Percentiles rank a stretch among this genome's conserved stretches.
Evolutionary conservation across 2,888 invertebrate genomes (phyloP).

Genomic region (Lithophane socia): DNA sequence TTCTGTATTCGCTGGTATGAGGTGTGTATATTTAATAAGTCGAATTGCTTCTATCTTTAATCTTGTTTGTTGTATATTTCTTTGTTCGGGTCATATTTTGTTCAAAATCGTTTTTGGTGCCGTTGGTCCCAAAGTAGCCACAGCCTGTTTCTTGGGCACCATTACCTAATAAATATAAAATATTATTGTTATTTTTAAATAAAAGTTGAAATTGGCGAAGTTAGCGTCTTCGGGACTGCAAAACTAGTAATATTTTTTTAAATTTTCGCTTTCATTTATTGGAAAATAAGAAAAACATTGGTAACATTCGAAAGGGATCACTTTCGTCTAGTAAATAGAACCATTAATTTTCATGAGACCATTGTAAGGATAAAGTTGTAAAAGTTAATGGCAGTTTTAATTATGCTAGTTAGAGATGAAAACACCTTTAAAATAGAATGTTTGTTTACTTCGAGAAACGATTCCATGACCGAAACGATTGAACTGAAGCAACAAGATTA

Average conservation of each 20-base stretch:
- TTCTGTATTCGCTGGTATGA: conserved; percentile 26
- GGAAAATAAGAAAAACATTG: neutral
- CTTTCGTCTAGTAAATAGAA: neutral
- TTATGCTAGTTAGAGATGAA: neutral
- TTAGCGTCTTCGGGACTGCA: too few species aligned
- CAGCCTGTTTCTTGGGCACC: too few species aligned
- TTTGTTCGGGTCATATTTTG: neutral
- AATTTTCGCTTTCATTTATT: neutral
- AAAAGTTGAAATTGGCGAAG: too few species aligned
- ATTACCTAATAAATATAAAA: too few species aligned
- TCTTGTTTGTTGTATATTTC: neutral
- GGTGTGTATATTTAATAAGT: conserved; percentile 23
- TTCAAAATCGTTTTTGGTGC: too few species aligned
- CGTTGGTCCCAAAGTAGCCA: too few species aligned
- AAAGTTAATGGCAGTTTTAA: neutral
- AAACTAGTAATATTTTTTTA: too few species aligned
- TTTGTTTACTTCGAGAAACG: neutral
- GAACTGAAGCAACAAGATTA: conserved; percentile 14
- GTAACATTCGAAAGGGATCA: neutral
- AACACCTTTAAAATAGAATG: neutral
- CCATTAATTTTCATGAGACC: neutral
- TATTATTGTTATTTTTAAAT: too few species aligned
- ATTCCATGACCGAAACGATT: conserved; percentile 14
- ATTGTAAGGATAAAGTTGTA: neutral
- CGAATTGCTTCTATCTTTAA: conserved; percentile 1